Conservation (phyloP, 2,113 vertebrate genomes). For the Myocastor coypus region DNA sequence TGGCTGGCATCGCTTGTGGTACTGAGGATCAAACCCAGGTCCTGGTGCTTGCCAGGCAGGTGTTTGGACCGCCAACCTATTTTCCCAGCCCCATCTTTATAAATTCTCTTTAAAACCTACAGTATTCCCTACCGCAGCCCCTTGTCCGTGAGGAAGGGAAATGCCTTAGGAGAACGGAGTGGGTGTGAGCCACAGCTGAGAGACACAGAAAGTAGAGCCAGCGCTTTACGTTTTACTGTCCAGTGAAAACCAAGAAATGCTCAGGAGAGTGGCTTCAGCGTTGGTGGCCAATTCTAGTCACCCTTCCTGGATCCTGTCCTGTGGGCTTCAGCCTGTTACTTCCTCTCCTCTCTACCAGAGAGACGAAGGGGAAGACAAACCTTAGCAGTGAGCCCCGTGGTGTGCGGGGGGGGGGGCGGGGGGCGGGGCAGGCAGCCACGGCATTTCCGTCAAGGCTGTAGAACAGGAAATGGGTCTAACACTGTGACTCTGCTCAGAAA, state of each 20-base stretch:
- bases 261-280: not conserved
- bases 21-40: too few relatives aligned
- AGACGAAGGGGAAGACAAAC: not conserved
- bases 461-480: not conserved
- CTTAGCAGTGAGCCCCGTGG: fast-evolving
- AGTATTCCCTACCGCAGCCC: too few relatives aligned
- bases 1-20: too few relatives aligned
- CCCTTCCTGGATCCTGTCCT: not conserved
- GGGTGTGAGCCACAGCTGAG: not conserved
- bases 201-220: not conserved
- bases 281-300: too few relatives aligned
- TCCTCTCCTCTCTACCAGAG: not conserved
- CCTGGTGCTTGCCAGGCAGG: too few relatives aligned
- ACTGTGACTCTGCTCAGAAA: not conserved
- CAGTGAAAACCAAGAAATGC: not conserved
- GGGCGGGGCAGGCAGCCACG: too few relatives aligned
- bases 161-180: not conserved
- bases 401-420: too few relatives aligned
- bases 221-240: too few relatives aligned
- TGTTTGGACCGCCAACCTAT: too few relatives aligned
- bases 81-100: too few relatives aligned
- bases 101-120: too few relatives aligned
- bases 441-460: not conserved
- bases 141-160: not conserved
- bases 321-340: not conserved